Base-by-base conservation (phyloP, 1,140 invertebrate species). In the Drosophila pandora region DNA sequence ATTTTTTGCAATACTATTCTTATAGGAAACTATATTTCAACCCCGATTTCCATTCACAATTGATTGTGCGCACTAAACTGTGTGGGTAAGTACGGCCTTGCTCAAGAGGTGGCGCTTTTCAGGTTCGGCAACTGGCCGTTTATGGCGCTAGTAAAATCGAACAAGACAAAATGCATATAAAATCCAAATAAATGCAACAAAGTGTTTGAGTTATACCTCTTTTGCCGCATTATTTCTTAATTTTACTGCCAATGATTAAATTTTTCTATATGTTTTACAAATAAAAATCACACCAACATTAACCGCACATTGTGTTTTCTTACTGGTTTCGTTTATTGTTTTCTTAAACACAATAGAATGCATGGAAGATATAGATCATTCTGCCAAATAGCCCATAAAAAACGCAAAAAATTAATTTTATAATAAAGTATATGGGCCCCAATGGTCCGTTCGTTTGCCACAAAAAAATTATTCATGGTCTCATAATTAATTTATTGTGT, bases 11-110 rank as follows among this genome's bases (percentile, higher is more conserved):
- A 6, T 21, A 2, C 10, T 3, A 25, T 57, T 82, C 79, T 83
- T 41, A 83, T 82, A 32, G 74, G 79, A 83, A 78, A 22, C 21
- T 6, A n/a, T 2, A 6, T 49, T 76, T 48, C 79, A 74, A 65
- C 79, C 79, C 74, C 28, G 59, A 17, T 34, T 37, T 57, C 5
- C 10, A 41, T 59, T 58, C 55, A 25, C 55, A 49, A 30, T 9
- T n/a, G 80, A 76, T 69, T 80, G 43, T 81, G 81, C 81, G 81
- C 82, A 85, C 30, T 17, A 5, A 45, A 8, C 17, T 17, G 17
- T 17, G 0, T n/a, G 6, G 21, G 9, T 34, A 30, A 48, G 22
- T 76, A 39, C 39, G 6, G 2, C 57, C 7, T 55, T 64, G n/a
- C 17, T 22, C 77, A 48, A 73, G 28, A 85, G 81, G 59, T 80